A percentile compares a stretch with the other conserved stretches of the same genome.
Evolutionary conservation across 2,113 vertebrate genomes (phyloP).

Genomic region (Campylorhamphus procurvoides): DNA sequence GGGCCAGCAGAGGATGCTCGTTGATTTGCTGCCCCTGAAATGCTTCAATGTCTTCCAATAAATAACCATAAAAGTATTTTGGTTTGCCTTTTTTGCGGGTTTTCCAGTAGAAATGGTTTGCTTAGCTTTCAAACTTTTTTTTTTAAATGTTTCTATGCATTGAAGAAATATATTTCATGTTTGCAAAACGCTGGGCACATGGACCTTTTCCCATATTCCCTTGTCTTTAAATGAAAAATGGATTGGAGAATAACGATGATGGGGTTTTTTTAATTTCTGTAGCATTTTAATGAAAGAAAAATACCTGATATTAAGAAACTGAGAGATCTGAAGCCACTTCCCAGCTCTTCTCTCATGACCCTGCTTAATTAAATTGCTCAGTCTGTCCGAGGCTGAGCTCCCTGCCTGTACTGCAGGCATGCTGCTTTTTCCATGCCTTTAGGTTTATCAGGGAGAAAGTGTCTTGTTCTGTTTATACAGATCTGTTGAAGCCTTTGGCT

Average conservation of each 20-base stretch:
- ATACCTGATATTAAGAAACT: neutral
- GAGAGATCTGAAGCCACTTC: neutral
- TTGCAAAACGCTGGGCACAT: neutral
- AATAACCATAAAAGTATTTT: neutral
- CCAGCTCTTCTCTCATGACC: neutral
- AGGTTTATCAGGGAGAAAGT: neutral
- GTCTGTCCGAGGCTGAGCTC: neutral
- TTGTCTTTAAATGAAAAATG: neutral
- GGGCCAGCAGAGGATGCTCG: neutral
- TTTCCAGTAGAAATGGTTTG: neutral
- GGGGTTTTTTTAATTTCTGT: fast-evolving
- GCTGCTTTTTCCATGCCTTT: neutral
- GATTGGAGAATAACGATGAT: neutral
- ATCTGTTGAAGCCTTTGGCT: neutral
- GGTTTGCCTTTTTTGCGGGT: fast-evolving
- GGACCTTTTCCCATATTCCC: neutral
- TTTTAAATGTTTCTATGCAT: neutral
- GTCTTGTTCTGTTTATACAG: neutral
- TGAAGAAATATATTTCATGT: neutral
- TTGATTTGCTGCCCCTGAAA: neutral
- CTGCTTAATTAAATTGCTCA: neutral
- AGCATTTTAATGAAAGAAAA: neutral
- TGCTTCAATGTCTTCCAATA: neutral
- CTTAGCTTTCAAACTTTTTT: neutral
- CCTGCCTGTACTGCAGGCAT: neutral